phyloP scores from a whole-genome alignment of 2,888 invertebrate genomes.

The Eupithecia subumbrata region DNA sequence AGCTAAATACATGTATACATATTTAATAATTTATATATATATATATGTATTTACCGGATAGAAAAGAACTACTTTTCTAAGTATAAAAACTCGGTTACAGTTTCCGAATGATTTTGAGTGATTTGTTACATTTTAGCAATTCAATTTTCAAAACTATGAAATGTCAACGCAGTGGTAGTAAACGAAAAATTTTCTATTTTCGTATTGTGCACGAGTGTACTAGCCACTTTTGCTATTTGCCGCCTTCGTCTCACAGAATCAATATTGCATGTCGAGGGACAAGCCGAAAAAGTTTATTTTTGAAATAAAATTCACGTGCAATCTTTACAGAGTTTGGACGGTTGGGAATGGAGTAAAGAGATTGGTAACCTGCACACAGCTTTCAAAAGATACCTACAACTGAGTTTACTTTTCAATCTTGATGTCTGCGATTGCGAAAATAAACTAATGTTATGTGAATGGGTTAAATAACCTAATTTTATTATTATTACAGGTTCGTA shows the following conservation, averaged over 20 bases:
- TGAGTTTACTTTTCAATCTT: not conserved
- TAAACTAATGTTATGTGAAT: no score
- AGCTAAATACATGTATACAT: no score
- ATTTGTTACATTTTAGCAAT: no score
- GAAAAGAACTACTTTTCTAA: not conserved
- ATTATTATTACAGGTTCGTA: no score
- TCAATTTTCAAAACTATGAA: not conserved
- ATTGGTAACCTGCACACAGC: not conserved
- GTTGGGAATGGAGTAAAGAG: not conserved
- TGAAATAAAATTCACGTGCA: constrained; percentile 52
- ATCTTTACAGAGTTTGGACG: not conserved
- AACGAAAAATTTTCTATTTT: not conserved
- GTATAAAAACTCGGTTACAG: not conserved
- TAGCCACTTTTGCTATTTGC: constrained; percentile 67
- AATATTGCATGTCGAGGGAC: constrained; percentile 73
- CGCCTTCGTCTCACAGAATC: constrained; percentile 70
- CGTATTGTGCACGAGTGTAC: not conserved
- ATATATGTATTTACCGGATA: no score
- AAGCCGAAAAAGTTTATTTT: constrained; percentile 58
- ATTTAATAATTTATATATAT: no score
- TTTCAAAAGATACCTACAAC: not conserved
- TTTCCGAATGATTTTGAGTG: not conserved
- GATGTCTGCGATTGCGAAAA: no score
- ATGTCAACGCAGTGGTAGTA: not conserved
- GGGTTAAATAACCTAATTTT: no score